These are phyloP conservation scores for Harpagifer antarcticus DNA, from an alignment of 2,797 vertebrate species.

Conservation along the genomic window DNA sequence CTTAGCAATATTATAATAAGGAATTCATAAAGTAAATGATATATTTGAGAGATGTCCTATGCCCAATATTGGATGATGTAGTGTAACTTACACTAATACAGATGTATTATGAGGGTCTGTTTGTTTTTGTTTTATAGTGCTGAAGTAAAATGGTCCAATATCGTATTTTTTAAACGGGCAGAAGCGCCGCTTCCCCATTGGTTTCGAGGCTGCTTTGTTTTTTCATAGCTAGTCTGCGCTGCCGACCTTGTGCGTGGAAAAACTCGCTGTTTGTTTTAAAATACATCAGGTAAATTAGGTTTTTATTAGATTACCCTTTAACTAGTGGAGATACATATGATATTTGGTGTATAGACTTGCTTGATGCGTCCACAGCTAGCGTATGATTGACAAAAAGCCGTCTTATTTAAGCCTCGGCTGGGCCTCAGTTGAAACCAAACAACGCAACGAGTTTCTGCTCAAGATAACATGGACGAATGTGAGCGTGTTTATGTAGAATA, in stretches of 20 bases:
- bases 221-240: neutral
- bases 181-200: neutral
- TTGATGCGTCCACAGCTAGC: neutral
- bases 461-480: neutral
- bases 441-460: no score
- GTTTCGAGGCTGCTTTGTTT: neutral
- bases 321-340: accelerated
- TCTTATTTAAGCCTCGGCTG: neutral
- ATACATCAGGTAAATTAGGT: slow-evolving; percentile 1
- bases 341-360: neutral
- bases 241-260: neutral
- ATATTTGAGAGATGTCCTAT: no score
- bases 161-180: slow-evolving; percentile 42
- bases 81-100: accelerated
- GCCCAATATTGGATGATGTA: accelerated
- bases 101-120: accelerated
- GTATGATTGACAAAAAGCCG: neutral
- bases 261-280: neutral
- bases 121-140: accelerated
- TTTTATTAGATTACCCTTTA: neutral
- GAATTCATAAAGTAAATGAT: neutral
- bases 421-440: slow-evolving; percentile 24
- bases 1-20: slow-evolving; percentile 7
- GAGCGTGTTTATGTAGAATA: accelerated
- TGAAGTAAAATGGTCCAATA: neutral